These are phyloP conservation scores for Amniataba percoides DNA, from an alignment of 2,797 vertebrate genomes.

Conservation along the genomic window DNA sequence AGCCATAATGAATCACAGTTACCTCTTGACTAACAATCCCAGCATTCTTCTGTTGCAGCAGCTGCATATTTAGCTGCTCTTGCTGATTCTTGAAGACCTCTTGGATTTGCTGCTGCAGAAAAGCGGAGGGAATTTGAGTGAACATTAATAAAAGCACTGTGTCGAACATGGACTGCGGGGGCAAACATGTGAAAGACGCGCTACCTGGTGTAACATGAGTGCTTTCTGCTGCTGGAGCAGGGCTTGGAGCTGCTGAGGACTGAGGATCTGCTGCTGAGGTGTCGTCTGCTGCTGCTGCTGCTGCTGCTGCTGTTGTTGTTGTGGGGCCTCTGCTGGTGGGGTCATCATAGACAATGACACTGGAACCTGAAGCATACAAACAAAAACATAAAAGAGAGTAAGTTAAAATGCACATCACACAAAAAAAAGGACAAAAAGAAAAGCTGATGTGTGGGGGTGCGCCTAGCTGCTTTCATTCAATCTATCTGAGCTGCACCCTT, in stretches of 20 bases:
- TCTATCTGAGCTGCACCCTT: neutral
- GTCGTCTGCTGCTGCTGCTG: constrained; percentile 94
- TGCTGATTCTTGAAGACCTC: constrained; percentile 99
- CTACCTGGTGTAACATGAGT: constrained; percentile 99
- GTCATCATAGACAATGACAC: constrained; percentile 96
- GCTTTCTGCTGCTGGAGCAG: constrained; percentile 98
- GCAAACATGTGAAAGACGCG: neutral
- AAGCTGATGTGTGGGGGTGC: neutral
- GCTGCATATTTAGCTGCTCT: constrained; percentile 97
- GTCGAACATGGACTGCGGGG: neutral
- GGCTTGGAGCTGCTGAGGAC: constrained; percentile 96
- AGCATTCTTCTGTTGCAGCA: constrained; percentile 97
- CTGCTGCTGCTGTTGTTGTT: constrained; percentile 93
- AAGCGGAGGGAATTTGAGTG: constrained; percentile 17
- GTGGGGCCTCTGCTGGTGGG: constrained; percentile 96
- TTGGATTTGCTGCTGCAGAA: constrained; percentile 97
- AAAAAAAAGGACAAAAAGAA: neutral
- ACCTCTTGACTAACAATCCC: constrained; percentile 98
- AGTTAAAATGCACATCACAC: constrained; percentile 2
- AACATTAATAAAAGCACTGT: neutral
- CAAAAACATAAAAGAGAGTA: neutral
- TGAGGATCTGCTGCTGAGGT: constrained; percentile 95
- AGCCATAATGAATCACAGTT: constrained; percentile 51
- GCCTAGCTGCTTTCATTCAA: neutral
- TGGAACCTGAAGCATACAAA: constrained; percentile 85